Evolutionary conservation across 2,888 invertebrate genomes (phyloP).

Genomic region (Drosophila pegasa): DNA sequence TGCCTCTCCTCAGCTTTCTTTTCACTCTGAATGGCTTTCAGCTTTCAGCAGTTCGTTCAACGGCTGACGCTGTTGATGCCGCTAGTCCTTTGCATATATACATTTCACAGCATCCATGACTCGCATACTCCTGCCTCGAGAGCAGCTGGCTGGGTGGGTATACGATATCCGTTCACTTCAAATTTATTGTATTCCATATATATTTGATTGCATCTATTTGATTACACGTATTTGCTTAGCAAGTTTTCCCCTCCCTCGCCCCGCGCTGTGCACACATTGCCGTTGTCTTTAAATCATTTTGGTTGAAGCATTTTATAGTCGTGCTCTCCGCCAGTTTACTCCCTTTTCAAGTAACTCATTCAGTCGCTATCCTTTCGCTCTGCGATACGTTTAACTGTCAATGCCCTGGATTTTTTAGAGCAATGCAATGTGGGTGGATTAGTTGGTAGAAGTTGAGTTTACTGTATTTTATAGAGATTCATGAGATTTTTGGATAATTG

Average conservation of each 20-base stretch:
- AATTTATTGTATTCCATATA: conserved; percentile 10
- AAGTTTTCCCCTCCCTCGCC: background rate
- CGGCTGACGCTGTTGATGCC: conserved; percentile 40
- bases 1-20: conserved; percentile 17
- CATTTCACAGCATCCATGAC: conserved; percentile 52
- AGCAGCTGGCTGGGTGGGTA: conserved; percentile 25
- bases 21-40: background rate
- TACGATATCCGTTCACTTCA: background rate
- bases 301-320: conserved; percentile 25
- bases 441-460: background rate
- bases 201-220: conserved; percentile 5
- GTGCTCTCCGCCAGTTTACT: background rate
- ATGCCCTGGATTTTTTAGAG: background rate
- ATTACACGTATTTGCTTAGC: conserved; percentile 3
- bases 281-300: conserved; percentile 6
- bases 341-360: conserved; percentile 12
- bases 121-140: background rate
- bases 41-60: conserved; percentile 7
- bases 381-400: conserved; percentile 15
- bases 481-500: no score
- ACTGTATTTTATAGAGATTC: no score
- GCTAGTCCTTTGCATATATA: conserved; percentile 59
- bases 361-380: conserved; percentile 8
- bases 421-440: background rate
- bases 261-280: background rate